Evolutionary conservation across 1,140 invertebrate genomes (phyloP).

Genomic region (Bactericera cockerelli): DNA sequence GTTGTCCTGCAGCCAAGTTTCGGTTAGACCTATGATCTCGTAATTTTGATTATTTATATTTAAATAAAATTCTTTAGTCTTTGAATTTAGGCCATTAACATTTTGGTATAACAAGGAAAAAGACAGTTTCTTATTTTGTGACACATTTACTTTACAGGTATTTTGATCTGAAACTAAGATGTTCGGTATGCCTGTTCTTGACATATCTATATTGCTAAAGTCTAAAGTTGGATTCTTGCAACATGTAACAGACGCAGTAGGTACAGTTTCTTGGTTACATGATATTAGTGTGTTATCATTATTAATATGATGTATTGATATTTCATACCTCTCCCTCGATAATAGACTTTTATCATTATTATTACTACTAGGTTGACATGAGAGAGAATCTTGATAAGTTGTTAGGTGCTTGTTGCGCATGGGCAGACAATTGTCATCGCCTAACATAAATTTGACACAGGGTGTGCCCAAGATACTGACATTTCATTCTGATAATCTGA

Average conservation of each 20-base stretch:
- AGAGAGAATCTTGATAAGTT: too few relatives aligned
- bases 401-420: background rate
- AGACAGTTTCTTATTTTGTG: background rate
- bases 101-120: background rate
- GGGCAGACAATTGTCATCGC: background rate
- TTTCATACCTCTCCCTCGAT: background rate
- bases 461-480: background rate
- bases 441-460: too few relatives aligned
- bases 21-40: background rate
- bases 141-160: background rate
- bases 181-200: background rate
- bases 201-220: background rate
- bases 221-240: background rate
- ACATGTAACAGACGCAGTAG: too few relatives aligned
- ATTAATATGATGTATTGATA: background rate
- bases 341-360: background rate
- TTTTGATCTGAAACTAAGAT: background rate
- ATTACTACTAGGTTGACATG: background rate
- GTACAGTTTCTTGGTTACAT: too few relatives aligned
- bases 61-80: background rate
- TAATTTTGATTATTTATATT: background rate
- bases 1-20: constrained; percentile 5
- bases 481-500: background rate
- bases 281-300: background rate
- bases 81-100: background rate